Evolutionary conservation across 2,888 invertebrate genomes (phyloP), one percentile per base, ranked within the genome.

Genomic region (Creontiades dilutus): DNA sequence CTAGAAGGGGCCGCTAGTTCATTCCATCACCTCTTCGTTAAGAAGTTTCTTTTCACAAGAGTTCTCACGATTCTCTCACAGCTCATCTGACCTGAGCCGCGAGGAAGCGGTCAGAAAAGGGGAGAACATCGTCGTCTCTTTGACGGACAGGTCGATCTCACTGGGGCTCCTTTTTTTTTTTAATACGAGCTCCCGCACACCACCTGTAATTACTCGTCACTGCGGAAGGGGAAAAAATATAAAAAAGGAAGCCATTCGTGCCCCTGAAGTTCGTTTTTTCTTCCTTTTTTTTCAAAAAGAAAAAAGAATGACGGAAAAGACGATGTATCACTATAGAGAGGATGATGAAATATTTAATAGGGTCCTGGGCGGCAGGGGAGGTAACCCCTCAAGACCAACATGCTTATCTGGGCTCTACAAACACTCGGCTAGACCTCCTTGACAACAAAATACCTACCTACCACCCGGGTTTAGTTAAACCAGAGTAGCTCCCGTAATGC

Each of bases 361-460:
- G 78, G 46, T n/a, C 47, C 78, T 80, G 37, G 78, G 37, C 12
- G 4, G 19, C 37, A 47, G 37, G 37, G 7, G 13, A 13, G 23
- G 68, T 19, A 5, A 19, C 19, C 78, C 37, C 37, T 19, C 78
- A 80, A 16, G 78, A 28, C 78, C 78, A 80, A 80, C 78, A 80
- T 47, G 78, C 78, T 80, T 80, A 80, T 80, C 78, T 37, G 78
- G 46, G 78, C 78, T 80, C 9, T 37, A 47, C 78, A 80, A 80
- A 80, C 78, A 80, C 78, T 80, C 46, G 46, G 46, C 78, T 37
- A 23, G 68, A 23, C 23, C 68, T 68, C 23, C 23, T 19, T 19
- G 68, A 12, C 68, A 4, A 68, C 68, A 68, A 23, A 12, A 23
- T 19, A 23, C 68, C 23, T 5, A 57, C 14, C n/a, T 5, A n/a